Conservation (phyloP, 2,888 invertebrate genomes). For the Lasioglossum lativentre region DNA sequence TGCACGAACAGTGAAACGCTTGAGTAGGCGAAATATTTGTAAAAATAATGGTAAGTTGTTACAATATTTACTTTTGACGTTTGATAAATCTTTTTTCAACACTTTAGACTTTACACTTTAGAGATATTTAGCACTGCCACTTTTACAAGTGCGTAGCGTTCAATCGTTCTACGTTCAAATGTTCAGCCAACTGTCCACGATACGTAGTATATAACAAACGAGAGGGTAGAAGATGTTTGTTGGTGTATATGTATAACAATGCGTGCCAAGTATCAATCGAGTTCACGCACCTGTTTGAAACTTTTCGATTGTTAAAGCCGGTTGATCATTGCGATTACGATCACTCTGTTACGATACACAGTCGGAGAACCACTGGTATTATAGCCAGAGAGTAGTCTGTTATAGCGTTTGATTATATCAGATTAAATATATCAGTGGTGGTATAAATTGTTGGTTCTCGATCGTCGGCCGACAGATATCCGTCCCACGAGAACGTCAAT, state of each 20-base stretch:
- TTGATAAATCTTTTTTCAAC: too few species aligned
- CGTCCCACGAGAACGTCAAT: not conserved
- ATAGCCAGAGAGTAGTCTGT: too few species aligned
- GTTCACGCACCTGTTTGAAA: conserved; percentile 33
- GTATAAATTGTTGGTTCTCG: not conserved
- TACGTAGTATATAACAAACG: not conserved
- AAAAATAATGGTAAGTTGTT: too few species aligned
- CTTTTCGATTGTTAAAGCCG: not conserved
- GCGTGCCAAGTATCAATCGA: conserved; percentile 11
- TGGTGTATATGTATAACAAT: not conserved
- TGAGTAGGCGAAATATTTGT: not conserved
- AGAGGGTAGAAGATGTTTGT: not conserved
- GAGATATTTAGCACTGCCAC: not conserved
- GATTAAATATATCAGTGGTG: too few species aligned
- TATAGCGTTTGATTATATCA: not conserved
- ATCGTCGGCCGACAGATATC: not conserved
- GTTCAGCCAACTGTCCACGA: not conserved
- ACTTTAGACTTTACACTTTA: too few species aligned
- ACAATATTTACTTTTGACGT: too few species aligned
- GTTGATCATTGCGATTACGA: not conserved
- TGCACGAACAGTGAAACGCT: not conserved
- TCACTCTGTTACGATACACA: too few species aligned
- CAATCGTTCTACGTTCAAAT: not conserved
- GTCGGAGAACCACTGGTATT: not conserved
- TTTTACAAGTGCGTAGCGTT: not conserved